phyloP scores from a whole-genome alignment of 30 jellyfish, hydroid and myxozoan species.

The Catostylus mosaicus region DNA sequence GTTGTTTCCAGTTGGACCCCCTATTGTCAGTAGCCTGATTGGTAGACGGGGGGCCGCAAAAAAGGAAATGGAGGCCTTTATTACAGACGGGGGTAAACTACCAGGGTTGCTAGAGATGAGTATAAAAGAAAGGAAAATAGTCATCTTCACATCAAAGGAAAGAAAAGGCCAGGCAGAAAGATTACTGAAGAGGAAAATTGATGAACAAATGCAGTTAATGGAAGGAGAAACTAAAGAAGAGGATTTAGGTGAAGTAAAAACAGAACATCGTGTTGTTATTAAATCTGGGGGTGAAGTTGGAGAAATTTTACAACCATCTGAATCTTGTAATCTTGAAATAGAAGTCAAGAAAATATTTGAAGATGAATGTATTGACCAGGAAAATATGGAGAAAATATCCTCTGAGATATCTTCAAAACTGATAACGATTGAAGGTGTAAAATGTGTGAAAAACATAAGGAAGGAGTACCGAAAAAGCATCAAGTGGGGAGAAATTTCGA shows the following conservation, averaged over 20 bases:
- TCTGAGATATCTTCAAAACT: not conserved
- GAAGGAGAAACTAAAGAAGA: conserved; percentile 11
- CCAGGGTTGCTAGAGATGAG: conserved; percentile 26
- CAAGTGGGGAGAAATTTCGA: conserved; percentile 3
- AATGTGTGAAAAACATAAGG: not conserved
- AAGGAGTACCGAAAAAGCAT: not conserved
- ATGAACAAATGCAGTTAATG: not conserved
- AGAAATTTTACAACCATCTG: conserved; percentile 4
- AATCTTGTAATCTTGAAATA: not conserved
- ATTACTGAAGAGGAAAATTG: not conserved
- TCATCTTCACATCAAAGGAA: not conserved
- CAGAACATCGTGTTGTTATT: conserved; percentile 20
- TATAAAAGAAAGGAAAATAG: not conserved
- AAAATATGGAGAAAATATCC: not conserved
- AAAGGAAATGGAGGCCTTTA: conserved; percentile 21
- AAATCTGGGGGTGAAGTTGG: conserved; percentile 11
- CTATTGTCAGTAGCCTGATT: conserved; percentile 18
- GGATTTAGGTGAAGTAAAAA: not conserved
- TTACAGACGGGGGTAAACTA: not conserved
- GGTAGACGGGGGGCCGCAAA: conserved; percentile 24
- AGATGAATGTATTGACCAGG: not conserved
- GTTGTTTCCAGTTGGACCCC: conserved; percentile 19
- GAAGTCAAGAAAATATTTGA: not conserved
- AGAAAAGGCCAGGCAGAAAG: not conserved
- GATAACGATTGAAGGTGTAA: not conserved